Conservation (phyloP, 1,140 invertebrate species). For the Cherax quadricarinatus region DNA sequence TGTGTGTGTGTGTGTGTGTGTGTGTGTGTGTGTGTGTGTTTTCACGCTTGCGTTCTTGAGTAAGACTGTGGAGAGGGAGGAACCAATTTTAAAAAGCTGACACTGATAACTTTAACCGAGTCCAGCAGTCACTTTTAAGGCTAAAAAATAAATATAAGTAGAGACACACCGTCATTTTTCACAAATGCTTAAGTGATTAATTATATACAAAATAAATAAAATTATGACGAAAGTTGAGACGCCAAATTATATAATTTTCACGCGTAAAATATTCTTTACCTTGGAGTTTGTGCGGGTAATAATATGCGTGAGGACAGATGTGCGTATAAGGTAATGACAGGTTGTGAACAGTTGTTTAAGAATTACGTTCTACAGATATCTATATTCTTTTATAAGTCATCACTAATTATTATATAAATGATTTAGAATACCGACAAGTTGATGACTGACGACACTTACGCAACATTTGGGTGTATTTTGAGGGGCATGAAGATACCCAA, state of each 20-base stretch:
- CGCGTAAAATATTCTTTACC: neutral
- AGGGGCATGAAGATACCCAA: too few relatives aligned
- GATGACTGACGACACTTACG: too few relatives aligned
- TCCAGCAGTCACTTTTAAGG: neutral
- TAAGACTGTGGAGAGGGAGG: neutral
- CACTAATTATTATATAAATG: too few relatives aligned
- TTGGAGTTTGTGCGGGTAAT: neutral
- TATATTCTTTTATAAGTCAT: too few relatives aligned
- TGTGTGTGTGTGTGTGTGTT: neutral
- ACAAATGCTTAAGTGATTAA: neutral
- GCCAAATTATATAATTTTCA: conserved; percentile 2
- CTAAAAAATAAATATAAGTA: neutral
- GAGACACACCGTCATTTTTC: neutral
- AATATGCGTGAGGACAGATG: neutral
- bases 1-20: conserved; percentile 4
- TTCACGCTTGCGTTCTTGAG: too few relatives aligned
- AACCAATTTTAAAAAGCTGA: too few relatives aligned
- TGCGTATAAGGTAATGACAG: neutral
- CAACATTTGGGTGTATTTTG: too few relatives aligned
- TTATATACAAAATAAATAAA: neutral
- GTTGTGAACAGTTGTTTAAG: neutral
- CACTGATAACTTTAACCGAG: too few relatives aligned
- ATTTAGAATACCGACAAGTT: too few relatives aligned
- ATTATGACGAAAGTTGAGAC: neutral
- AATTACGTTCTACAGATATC: too few relatives aligned